A percentile compares a stretch with the other conserved stretches of the same genome.
Conservation (phyloP, 2,888 invertebrate genomes). For the Acrobasis repandana region DNA sequence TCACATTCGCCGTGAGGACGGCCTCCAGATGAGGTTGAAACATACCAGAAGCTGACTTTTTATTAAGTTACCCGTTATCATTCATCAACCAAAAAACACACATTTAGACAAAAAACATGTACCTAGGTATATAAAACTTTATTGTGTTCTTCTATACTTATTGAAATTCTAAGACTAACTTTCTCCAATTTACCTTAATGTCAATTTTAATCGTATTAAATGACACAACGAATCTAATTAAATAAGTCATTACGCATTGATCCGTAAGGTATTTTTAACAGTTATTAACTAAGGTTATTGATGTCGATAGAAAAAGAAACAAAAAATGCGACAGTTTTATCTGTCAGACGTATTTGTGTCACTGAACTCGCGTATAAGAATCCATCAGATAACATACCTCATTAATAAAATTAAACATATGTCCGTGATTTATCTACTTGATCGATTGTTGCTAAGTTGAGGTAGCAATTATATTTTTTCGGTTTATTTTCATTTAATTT, state of each 20-base stretch:
- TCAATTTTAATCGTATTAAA: too few relatives aligned
- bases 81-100: too few relatives aligned
- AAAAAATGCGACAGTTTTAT: conserved; percentile 1
- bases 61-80: too few relatives aligned
- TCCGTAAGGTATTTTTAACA: not conserved
- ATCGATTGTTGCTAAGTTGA: not conserved
- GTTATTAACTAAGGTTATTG: not conserved
- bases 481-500: not conserved
- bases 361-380: not conserved
- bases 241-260: not conserved
- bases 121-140: too few relatives aligned
- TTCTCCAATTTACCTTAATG: too few relatives aligned
- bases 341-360: conserved; percentile 1
- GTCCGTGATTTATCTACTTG: conserved; percentile 7
- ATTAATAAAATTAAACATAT: conserved; percentile 12
- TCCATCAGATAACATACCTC: conserved; percentile 4
- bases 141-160: too few relatives aligned
- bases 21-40: too few relatives aligned
- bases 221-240: too few relatives aligned
- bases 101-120: too few relatives aligned
- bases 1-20: too few relatives aligned
- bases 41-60: too few relatives aligned
- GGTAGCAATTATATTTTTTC: not conserved
- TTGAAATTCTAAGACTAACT: too few relatives aligned
- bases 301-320: not conserved